Percentiles rank a stretch among this genome's conserved stretches.
phyloP scores from a whole-genome alignment of 2,113 vertebrate species.

The Platysternon megacephalum region DNA sequence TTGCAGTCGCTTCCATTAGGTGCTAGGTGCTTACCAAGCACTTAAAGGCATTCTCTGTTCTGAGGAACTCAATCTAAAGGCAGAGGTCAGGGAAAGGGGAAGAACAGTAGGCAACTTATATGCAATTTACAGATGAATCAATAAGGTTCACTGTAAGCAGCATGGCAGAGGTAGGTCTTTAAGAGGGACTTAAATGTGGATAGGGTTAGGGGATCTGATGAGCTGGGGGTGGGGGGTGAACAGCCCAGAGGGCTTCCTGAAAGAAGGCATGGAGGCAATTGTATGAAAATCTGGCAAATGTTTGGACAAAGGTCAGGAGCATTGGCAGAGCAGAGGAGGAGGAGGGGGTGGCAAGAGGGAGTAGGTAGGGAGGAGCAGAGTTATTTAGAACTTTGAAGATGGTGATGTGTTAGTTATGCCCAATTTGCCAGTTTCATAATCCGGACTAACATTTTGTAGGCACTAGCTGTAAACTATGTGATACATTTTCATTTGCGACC shows the following conservation, averaged over 20 bases:
- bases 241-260: not conserved
- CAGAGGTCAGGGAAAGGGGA: too few species aligned
- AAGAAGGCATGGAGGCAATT: slow-evolving; percentile 26
- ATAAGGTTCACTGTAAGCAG: not conserved
- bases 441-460: not conserved
- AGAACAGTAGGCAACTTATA: too few species aligned
- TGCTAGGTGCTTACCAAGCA: not conserved
- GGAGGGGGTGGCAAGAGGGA: not conserved
- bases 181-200: not conserved
- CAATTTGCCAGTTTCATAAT: not conserved
- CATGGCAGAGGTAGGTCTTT: slow-evolving; percentile 17
- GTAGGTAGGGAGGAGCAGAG: not conserved
- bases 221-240: slow-evolving; percentile 1
- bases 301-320: slow-evolving; percentile 6
- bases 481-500: not conserved
- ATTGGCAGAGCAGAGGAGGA: fast-evolving
- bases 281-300: slow-evolving; percentile 31
- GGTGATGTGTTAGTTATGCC: not conserved
- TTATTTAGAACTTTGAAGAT: not conserved
- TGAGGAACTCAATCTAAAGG: too few species aligned
- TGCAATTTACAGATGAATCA: not conserved
- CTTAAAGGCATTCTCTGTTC: not conserved
- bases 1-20: not conserved
- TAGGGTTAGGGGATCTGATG: not conserved
- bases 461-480: not conserved